These are phyloP conservation scores for Misgurnus mizolepis DNA, from an alignment of 2,113 vertebrate species.

Conservation along the genomic window DNA sequence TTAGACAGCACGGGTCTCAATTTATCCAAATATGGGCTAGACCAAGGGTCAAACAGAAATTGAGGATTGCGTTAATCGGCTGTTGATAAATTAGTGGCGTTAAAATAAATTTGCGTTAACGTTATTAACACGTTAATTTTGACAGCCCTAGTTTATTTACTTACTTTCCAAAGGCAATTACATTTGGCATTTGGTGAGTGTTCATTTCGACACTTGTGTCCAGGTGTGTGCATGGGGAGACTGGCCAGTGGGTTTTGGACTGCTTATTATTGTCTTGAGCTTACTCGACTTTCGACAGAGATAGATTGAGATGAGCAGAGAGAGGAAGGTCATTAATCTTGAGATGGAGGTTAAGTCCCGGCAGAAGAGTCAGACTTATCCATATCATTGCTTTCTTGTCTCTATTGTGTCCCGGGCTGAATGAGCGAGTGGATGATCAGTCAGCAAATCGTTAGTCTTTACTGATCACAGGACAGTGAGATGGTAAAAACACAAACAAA, in stretches of 20 bases:
- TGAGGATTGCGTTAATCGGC: no score
- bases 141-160: no score
- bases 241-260: slow-evolving; percentile 14
- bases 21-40: no score
- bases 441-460: slow-evolving; percentile 26
- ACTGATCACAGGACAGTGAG: slow-evolving; percentile 31
- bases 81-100: no score
- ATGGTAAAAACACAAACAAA: slow-evolving; percentile 20
- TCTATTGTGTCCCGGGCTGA: slow-evolving; percentile 39
- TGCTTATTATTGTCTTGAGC: slow-evolving; percentile 55
- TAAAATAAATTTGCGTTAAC: no score
- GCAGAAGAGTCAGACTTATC: slow-evolving; percentile 46
- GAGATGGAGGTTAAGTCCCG: slow-evolving; percentile 42
- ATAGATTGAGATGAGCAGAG: slow-evolving; percentile 46
- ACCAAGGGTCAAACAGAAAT: no score
- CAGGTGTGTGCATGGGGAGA: not conserved
- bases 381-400: slow-evolving; percentile 48
- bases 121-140: no score
- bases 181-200: not conserved
- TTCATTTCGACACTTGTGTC: not conserved
- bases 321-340: slow-evolving; percentile 48
- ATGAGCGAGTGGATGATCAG: slow-evolving; percentile 43
- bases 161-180: no score
- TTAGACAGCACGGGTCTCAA: no score
- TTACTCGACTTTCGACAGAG: slow-evolving; percentile 54